Evolutionary conservation across 2,888 invertebrate species (phyloP).

Genomic region (Himalopsyche tibetana): DNA sequence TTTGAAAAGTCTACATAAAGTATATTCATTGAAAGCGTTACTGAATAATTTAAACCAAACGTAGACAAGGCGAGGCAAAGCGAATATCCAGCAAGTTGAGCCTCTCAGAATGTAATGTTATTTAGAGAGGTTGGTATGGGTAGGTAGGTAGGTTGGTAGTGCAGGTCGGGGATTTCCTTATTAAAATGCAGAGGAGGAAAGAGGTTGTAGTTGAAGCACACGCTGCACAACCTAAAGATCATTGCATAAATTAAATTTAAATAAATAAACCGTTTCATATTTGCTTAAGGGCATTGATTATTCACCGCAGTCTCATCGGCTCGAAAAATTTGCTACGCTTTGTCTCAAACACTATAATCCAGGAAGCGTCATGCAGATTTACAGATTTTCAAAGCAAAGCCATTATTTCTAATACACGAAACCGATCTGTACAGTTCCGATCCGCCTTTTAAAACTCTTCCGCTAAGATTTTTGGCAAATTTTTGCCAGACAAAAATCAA

Average conservation of each 20-base stretch:
- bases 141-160: background rate
- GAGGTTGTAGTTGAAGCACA: background rate
- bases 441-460: too few species aligned
- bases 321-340: constrained; percentile 36
- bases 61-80: background rate
- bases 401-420: too few species aligned
- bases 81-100: background rate
- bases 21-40: too few species aligned
- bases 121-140: background rate
- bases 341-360: constrained; percentile 12
- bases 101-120: constrained; percentile 11
- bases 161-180: constrained; percentile 27
- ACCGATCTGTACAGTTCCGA: too few species aligned
- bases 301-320: background rate
- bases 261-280: constrained; percentile 41
- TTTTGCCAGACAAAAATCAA: too few species aligned
- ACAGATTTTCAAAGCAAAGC: too few species aligned
- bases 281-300: constrained; percentile 29
- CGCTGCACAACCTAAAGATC: constrained; percentile 15
- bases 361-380: background rate
- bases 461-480: too few species aligned
- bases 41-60: too few species aligned
- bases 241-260: constrained; percentile 37
- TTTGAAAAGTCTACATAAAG: too few species aligned
- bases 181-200: constrained; percentile 12